These are phyloP conservation scores for Willowsia nigromaculata DNA, from an alignment of 2,888 invertebrate genomes.

Conservation along the genomic window DNA sequence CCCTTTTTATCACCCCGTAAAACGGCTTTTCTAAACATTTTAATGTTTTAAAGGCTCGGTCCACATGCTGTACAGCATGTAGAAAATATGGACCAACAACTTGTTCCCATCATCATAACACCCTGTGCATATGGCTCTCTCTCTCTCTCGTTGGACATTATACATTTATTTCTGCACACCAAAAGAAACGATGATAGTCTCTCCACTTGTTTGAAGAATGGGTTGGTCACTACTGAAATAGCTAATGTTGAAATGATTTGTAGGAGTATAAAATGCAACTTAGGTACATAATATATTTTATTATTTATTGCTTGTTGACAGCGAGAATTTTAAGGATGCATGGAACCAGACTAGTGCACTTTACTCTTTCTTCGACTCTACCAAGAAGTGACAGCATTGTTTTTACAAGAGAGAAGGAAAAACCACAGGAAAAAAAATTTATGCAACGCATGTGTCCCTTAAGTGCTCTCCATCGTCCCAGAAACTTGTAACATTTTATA, in stretches of 20 bases:
- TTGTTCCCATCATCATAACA: too few relatives aligned
- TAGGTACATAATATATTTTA: constrained; percentile 5
- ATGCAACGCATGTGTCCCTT: background rate
- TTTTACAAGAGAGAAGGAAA: background rate
- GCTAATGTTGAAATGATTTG: background rate
- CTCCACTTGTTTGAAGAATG: background rate
- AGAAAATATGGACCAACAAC: too few relatives aligned
- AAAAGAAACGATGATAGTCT: background rate
- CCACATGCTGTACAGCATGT: too few relatives aligned
- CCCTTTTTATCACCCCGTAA: too few relatives aligned
- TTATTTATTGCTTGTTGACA: constrained; percentile 67
- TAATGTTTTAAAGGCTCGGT: too few relatives aligned
- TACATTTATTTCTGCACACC: background rate
- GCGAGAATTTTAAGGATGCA: constrained; percentile 57
- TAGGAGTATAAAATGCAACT: background rate
- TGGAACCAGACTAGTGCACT: background rate
- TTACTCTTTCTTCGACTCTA: background rate
- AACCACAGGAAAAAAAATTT: background rate
- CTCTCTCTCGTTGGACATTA: background rate
- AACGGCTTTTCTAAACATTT: too few relatives aligned
- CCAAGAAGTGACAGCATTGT: background rate
- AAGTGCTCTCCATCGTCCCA: background rate
- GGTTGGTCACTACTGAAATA: background rate
- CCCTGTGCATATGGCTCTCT: background rate
- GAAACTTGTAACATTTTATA: background rate